Base-by-base conservation (phyloP, 2,888 invertebrate genomes). In the Saturnia pavonia region DNA sequence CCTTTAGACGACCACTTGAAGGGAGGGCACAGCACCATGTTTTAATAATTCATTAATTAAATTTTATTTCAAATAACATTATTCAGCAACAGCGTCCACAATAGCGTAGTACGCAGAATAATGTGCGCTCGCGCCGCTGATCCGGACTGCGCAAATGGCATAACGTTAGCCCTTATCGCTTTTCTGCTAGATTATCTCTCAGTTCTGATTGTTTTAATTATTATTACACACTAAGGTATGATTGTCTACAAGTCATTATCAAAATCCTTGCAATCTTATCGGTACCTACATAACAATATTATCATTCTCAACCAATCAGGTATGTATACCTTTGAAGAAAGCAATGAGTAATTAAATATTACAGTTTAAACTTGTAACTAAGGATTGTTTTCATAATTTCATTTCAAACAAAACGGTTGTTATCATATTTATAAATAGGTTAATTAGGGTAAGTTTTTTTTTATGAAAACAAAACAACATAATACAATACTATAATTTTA, bases 141-240 rank as follows among this genome's bases (percentile, higher is more conserved):
- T 69, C 72, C 76, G 78, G 78, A 91, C 91, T 91, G 89, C 82
- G 79, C 83, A 78, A 80, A 79, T 85, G 82, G 78, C 87, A 85
- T 86, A 80, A 83, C 77, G 80, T 82, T 85, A 84, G 82, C 82
- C 84, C 86, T 92, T 93, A 93, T 92, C 93, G 85, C 85, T 76
- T 76, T 75, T 65, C 65, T 65, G 7, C 65, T 65, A 65, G 74
- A 80, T 92, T 85, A 94, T 93, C 92, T 91, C 84, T 82, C 85
- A 82, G 86, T 89, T 86, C 85, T 88, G 87, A 92, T 92, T 92
- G 91, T 92, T 92, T 92, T 93, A 94, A 93, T 94, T 92, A 93
- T 94, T 92, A 92, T 91, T 92, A 85, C 85, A 86, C 84, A 86
- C 85, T 87, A 84, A 82, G 88, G 90, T 67, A 54, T 86, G 83